Percentiles rank a stretch among this genome's conserved stretches.
phyloP scores from a whole-genome alignment of 2,113 vertebrate genomes.

The Dipodomys ordii region DNA sequence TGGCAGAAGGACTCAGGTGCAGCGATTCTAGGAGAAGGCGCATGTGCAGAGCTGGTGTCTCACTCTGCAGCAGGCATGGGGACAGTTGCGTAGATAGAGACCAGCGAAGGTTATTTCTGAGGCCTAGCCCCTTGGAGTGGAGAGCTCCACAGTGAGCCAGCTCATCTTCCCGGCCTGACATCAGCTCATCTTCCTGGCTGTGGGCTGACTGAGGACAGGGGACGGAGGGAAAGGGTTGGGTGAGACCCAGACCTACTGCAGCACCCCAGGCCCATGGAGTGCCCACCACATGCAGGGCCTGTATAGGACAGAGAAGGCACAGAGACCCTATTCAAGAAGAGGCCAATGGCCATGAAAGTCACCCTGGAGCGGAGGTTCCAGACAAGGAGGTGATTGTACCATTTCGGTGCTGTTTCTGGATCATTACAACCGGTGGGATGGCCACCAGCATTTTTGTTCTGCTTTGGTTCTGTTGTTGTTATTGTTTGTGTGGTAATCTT shows the following conservation, averaged over 20 bases:
- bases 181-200: constrained; percentile 28
- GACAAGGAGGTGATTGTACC: background rate
- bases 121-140: background rate
- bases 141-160: background rate
- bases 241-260: too few relatives aligned
- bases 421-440: too few relatives aligned
- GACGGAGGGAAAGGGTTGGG: accelerated
- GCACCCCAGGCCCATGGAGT: background rate
- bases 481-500: too few relatives aligned
- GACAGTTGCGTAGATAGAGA: constrained; percentile 41
- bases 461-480: too few relatives aligned
- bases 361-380: background rate
- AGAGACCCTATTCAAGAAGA: background rate
- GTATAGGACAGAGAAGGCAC: background rate
- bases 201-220: background rate
- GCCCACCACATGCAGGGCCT: too few relatives aligned
- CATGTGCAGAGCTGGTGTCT: background rate
- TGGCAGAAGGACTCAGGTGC: too few relatives aligned
- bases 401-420: background rate
- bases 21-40: accelerated
- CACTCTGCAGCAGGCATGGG: background rate
- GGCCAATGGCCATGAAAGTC: accelerated
- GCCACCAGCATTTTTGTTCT: too few relatives aligned
- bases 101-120: constrained; percentile 13
- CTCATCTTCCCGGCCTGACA: too few relatives aligned